These are phyloP conservation scores for Frankliniella fusca DNA, from an alignment of 2,888 invertebrate species.

Conservation along the genomic window DNA sequence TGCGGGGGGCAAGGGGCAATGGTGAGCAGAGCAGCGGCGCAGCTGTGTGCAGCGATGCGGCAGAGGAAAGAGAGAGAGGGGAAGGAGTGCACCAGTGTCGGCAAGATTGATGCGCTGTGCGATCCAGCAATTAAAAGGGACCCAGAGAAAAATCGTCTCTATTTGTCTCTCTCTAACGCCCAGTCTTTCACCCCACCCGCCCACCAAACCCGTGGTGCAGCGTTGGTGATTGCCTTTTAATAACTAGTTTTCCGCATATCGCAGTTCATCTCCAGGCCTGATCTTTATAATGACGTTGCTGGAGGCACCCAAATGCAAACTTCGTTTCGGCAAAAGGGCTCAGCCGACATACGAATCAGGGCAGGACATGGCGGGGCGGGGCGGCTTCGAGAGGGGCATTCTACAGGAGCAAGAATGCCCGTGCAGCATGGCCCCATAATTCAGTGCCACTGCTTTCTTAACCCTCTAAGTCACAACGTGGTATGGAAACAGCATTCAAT, in stretches of 20 bases:
- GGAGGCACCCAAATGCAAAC: background rate
- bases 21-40: background rate
- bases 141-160: conserved; percentile 9
- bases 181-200: background rate
- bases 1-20: background rate
- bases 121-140: conserved; percentile 15
- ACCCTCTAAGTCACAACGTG: no score
- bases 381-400: no score
- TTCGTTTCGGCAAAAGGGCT: background rate
- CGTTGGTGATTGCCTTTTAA: background rate
- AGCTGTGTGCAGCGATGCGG: no score
- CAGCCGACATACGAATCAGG: no score
- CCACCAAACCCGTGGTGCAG: background rate
- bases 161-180: background rate
- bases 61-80: background rate
- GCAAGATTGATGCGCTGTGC: background rate
- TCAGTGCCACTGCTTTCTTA: no score
- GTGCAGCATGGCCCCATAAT: no score
- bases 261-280: background rate
- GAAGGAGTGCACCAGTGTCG: background rate
- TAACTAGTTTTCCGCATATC: conserved; percentile 9
- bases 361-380: no score
- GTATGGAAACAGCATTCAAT: no score
- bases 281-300: background rate
- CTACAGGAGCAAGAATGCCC: no score